phyloP scores from a whole-genome alignment of 2,888 invertebrate genomes.

The Eupithecia centaureata region DNA sequence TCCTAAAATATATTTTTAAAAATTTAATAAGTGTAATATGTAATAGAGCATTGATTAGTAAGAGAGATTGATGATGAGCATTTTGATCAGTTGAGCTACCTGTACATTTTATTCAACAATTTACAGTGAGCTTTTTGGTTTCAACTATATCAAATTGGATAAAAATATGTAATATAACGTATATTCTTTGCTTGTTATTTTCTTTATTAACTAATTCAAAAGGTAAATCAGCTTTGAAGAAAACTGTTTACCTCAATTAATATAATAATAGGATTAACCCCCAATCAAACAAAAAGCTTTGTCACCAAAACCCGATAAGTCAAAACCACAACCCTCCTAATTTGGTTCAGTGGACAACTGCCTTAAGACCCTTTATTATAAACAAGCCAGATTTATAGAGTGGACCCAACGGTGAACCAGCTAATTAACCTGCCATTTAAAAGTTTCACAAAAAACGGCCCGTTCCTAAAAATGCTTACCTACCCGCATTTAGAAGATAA shows the following conservation, averaged over 20 bases:
- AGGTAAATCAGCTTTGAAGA: neutral
- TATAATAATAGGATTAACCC: neutral
- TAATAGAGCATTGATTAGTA: no score
- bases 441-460: slow-evolving; percentile 10
- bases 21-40: no score
- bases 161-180: no score
- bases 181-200: no score
- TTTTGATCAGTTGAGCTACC: no score
- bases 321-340: neutral
- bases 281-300: neutral
- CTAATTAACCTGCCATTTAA: slow-evolving; percentile 18
- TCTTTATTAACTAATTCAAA: no score
- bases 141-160: no score
- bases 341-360: neutral
- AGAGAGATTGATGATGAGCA: no score
- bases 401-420: slow-evolving; percentile 5
- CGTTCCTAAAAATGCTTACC: slow-evolving; percentile 5
- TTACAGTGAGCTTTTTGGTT: no score
- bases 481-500: slow-evolving; percentile 23
- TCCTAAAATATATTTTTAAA: no score
- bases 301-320: neutral
- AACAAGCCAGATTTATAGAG: slow-evolving; percentile 13
- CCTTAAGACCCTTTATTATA: neutral
- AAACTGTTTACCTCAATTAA: neutral
- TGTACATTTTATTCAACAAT: no score